A percentile compares a stretch with the other conserved stretches of the same genome.
Evolutionary conservation across 2,113 vertebrate species (phyloP).

Genomic region (Lates calcarifer): DNA sequence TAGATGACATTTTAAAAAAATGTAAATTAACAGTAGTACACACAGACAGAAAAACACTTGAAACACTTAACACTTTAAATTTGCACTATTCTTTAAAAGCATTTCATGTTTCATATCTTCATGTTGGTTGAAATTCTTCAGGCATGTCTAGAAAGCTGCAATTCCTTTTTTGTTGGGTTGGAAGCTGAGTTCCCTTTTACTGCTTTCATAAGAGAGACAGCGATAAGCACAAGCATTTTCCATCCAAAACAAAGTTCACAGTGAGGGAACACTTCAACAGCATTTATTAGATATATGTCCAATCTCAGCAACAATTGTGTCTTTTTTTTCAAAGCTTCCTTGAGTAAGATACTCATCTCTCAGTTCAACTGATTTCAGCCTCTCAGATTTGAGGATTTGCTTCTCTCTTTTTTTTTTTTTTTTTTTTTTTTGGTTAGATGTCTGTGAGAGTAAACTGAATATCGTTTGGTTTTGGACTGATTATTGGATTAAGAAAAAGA

Average conservation of each 20-base stretch:
- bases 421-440: too few species aligned
- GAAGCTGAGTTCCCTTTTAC: too few species aligned
- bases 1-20: neutral
- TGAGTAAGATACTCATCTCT: too few species aligned
- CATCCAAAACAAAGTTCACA: neutral
- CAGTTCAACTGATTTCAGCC: neutral
- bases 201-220: too few species aligned
- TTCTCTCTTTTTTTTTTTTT: neutral
- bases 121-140: neutral
- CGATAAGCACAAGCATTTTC: neutral
- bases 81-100: neutral
- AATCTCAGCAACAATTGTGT: neutral
- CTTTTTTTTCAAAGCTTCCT: too few species aligned
- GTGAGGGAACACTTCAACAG: too few species aligned
- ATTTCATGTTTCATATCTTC: neutral
- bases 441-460: neutral
- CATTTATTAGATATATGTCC: neutral
- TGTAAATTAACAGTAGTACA: neutral
- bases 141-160: conserved; percentile 1
- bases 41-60: neutral
- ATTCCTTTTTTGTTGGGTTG: neutral
- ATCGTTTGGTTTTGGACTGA: neutral
- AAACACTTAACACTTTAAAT: neutral
- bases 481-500: neutral
- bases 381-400: neutral